Conservation (phyloP, 2,113 vertebrate genomes). For the Etheostoma cragini region DNA sequence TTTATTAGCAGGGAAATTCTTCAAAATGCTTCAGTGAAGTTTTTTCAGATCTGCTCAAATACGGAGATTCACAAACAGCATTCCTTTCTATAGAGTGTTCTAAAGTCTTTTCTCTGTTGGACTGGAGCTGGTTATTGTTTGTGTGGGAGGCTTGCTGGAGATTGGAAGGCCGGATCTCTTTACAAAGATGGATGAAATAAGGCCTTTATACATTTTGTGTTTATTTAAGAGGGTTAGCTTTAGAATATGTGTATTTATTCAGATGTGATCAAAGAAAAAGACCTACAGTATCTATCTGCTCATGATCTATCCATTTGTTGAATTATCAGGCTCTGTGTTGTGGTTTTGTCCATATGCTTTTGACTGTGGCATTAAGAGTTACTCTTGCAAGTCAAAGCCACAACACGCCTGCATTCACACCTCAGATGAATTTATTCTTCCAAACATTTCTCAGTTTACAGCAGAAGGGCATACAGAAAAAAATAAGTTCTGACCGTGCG, state of each 20-base stretch:
- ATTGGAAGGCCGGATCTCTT: slow-evolving; percentile 35
- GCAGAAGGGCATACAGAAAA: slow-evolving; percentile 35
- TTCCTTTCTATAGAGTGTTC: slow-evolving; percentile 37
- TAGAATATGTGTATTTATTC: slow-evolving; percentile 30
- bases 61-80: slow-evolving; percentile 48
- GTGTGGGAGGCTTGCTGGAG: neutral
- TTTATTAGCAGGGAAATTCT: slow-evolving; percentile 79
- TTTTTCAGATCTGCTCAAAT: slow-evolving; percentile 51
- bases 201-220: slow-evolving; percentile 44
- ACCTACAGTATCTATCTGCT: neutral
- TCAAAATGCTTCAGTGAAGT: slow-evolving; percentile 58
- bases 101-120: slow-evolving; percentile 1
- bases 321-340: slow-evolving; percentile 35
- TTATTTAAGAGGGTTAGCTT: slow-evolving; percentile 3
- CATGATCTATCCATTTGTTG: slow-evolving; percentile 20
- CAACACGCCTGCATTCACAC: slow-evolving; percentile 54
- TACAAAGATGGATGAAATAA: slow-evolving; percentile 29
- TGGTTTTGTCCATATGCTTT: slow-evolving; percentile 44
- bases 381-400: slow-evolving; percentile 43
- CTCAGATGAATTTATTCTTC: slow-evolving; percentile 50
- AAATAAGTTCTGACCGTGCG: slow-evolving; percentile 60
- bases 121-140: neutral
- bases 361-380: slow-evolving; percentile 35
- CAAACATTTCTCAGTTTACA: slow-evolving; percentile 52
- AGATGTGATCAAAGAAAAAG: slow-evolving; percentile 23